A percentile compares a stretch with the other conserved stretches of the same genome.
These are phyloP conservation scores for Acanthosepion esculentum DNA, from an alignment of 2,888 invertebrate genomes.

Conservation along the genomic window DNA sequence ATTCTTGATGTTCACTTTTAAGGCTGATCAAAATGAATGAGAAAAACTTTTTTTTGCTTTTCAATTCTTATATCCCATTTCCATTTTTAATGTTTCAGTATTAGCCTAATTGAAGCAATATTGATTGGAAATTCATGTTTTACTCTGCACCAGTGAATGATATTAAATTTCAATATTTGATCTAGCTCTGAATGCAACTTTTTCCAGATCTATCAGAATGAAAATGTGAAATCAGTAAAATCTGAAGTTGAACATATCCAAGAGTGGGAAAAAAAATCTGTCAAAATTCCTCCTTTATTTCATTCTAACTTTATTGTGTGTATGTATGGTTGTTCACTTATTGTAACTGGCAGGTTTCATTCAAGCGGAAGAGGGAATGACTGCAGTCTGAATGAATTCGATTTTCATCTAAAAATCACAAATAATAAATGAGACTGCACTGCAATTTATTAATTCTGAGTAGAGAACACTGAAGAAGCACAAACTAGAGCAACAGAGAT, in stretches of 20 bases:
- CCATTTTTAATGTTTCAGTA: not conserved
- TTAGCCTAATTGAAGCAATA: slow-evolving; percentile 21
- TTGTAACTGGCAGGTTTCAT: not conserved
- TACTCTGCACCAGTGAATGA: not conserved
- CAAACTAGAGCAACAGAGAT: too few relatives aligned
- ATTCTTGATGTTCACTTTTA: not conserved
- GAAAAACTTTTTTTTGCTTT: not conserved
- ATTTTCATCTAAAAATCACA: too few relatives aligned
- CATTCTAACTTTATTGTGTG: not conserved
- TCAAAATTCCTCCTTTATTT: not conserved
- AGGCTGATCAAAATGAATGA: not conserved
- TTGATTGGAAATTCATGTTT: not conserved
- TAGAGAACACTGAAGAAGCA: not conserved
- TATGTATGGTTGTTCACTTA: not conserved
- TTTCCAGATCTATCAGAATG: not conserved
- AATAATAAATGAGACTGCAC: not conserved
- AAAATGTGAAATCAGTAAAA: not conserved
- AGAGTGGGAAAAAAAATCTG: not conserved
- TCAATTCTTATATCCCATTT: not conserved
- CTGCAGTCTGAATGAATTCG: not conserved
- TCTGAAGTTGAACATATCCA: not conserved
- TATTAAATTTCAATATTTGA: not conserved
- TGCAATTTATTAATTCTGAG: not conserved
- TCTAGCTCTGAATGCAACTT: not conserved
- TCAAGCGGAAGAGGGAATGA: not conserved